Evolutionary conservation across 1,140 invertebrate species (phyloP), one percentile per base, ranked within the genome.

Genomic region (Caenorhabditis briggsae): DNA sequence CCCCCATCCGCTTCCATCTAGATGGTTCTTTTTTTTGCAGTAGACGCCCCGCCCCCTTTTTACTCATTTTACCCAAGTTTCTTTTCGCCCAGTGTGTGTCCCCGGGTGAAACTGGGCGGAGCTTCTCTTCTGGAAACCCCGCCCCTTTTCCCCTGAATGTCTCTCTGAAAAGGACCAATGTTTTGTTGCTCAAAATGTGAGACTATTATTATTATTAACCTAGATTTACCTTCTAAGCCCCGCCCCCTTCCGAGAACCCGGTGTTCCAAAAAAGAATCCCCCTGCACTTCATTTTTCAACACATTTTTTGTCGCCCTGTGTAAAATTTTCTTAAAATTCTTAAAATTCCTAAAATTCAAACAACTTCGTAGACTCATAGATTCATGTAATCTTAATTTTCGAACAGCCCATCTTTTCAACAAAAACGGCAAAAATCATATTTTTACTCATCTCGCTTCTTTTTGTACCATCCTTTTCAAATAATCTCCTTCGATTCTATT

Each of bases 51-150:
- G 65, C 65, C 65, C 64, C 33, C 41, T 25, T 46, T 25, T 74
- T 74, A n/a, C 65, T 46, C 65, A 48, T 46, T 46, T 46, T 74
- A 74, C 41, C n/a, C 65, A 74, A 74, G 65, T 74, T 74, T 74
- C 46, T 74, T 74, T 65, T 65, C 7, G 25, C 25, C 12, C 23
- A 5, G 8, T 58, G 14, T 41, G 8, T 33, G 11, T 12, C 33
- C 16, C 18, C 12, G n/a, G 33, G 23, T n/a, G 25, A 33, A 41
- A 33, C 8, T 41, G 25, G 33, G 23, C 61, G 20, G 56, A 65
- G 33, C 25, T 41, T 33, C 23, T 23, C 23, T 25, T 61, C 14
- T 14, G 25, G 59, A 61, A 23, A 20, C 59, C 23, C 59, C 59
- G 59, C 59, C 59, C 59, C 20, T 25, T 61, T 61, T 61, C 59